Evolutionary conservation across 2,888 invertebrate genomes (phyloP).

Genomic region (Melanotus villosus): DNA sequence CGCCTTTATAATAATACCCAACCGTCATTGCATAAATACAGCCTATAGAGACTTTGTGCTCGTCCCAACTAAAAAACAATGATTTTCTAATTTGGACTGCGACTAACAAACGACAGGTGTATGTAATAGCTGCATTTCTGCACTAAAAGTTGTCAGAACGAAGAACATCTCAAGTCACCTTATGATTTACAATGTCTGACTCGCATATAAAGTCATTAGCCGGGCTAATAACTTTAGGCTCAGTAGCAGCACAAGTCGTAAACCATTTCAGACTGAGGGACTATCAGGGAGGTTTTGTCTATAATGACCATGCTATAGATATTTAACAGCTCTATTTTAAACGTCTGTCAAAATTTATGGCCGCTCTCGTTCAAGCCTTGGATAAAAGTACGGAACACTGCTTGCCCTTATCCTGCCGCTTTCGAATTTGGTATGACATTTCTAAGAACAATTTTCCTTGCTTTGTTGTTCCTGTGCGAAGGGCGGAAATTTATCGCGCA

Average conservation of each 20-base stretch:
- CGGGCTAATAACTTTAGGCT: conserved; percentile 38
- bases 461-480: too few species aligned
- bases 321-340: conserved; percentile 52
- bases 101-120: conserved; percentile 29
- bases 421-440: neutral
- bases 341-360: conserved; percentile 49
- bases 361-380: conserved; percentile 33
- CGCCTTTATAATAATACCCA: too few species aligned
- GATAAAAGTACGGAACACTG: conserved; percentile 17
- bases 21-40: too few species aligned
- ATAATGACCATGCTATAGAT: conserved; percentile 51
- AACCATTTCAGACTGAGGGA: too few species aligned
- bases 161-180: conserved; percentile 22
- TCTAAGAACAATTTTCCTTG: neutral
- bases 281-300: conserved; percentile 42
- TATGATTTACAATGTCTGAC: conserved; percentile 41
- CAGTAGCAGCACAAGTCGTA: too few species aligned
- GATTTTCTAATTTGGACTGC: too few species aligned
- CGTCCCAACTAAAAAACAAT: too few species aligned
- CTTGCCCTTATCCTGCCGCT: neutral
- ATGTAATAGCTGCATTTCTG: conserved; percentile 24
- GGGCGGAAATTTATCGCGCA: neutral
- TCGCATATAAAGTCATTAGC: conserved; percentile 32
- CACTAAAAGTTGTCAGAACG: conserved; percentile 26
- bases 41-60: too few species aligned